These are phyloP conservation scores for Halichoerus grypus DNA, from an alignment of 2,113 vertebrate species.

Conservation along the genomic window DNA sequence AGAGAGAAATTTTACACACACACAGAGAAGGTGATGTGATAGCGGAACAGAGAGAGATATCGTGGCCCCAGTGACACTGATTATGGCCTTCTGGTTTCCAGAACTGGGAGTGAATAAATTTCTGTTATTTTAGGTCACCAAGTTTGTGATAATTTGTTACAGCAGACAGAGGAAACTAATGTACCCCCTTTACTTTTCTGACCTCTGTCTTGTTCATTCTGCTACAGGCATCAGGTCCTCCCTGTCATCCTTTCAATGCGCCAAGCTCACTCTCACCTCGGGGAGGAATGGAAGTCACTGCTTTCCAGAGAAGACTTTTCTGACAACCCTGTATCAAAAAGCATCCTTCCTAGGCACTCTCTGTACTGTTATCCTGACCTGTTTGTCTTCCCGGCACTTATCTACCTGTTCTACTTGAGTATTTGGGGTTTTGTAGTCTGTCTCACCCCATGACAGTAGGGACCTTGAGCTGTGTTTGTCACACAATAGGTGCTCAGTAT, in stretches of 20 bases:
- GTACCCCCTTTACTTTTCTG: neutral
- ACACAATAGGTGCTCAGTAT: neutral
- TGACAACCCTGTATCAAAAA: neutral
- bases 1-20: neutral
- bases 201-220: neutral
- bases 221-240: fast-evolving
- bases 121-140: neutral
- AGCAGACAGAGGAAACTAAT: neutral
- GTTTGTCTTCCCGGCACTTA: neutral
- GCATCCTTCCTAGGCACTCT: neutral
- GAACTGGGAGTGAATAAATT: neutral
- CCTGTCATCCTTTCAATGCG: neutral
- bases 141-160: neutral
- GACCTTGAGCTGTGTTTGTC: neutral
- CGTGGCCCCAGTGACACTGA: neutral
- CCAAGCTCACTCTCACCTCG: neutral
- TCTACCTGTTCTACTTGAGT: neutral
- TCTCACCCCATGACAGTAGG: neutral
- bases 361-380: neutral
- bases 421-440: neutral
- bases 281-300: neutral
- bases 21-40: neutral
- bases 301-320: neutral
- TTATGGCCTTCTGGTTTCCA: neutral
- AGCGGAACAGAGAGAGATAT: neutral